A percentile compares a stretch with the other conserved stretches of the same genome.
Evolutionary conservation across 2,113 vertebrate species (phyloP).

Genomic region (Plotosus lineatus): DNA sequence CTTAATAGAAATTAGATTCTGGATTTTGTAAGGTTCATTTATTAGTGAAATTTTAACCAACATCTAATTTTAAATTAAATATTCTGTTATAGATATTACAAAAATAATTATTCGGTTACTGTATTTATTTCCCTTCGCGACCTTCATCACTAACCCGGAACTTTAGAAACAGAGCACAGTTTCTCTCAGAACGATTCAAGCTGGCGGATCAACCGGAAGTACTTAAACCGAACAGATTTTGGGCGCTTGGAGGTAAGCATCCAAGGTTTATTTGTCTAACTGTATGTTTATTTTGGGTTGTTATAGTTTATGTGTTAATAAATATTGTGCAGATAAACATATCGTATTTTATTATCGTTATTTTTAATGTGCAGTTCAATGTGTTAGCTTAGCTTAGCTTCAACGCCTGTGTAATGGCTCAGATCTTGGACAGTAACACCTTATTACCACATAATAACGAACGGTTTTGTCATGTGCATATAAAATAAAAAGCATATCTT

Average conservation of each 20-base stretch:
- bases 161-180: background rate
- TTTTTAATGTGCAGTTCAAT: too few relatives aligned
- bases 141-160: background rate
- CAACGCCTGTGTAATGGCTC: background rate
- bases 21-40: background rate
- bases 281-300: background rate
- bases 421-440: background rate
- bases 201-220: constrained; percentile 20
- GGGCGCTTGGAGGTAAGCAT: background rate
- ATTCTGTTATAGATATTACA: background rate
- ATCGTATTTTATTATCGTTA: too few relatives aligned
- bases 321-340: background rate
- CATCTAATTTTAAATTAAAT: background rate
- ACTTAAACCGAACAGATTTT: background rate
- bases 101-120: background rate
- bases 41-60: background rate
- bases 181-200: constrained; percentile 27
- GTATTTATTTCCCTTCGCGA: background rate
- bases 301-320: background rate
- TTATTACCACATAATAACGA: background rate
- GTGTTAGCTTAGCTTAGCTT: background rate
- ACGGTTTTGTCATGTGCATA: too few relatives aligned
- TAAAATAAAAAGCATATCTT: too few relatives aligned
- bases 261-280: background rate
- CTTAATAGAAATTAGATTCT: too few relatives aligned